phyloP scores from a whole-genome alignment of 2,113 vertebrate species.

The Zapornia atra region DNA sequence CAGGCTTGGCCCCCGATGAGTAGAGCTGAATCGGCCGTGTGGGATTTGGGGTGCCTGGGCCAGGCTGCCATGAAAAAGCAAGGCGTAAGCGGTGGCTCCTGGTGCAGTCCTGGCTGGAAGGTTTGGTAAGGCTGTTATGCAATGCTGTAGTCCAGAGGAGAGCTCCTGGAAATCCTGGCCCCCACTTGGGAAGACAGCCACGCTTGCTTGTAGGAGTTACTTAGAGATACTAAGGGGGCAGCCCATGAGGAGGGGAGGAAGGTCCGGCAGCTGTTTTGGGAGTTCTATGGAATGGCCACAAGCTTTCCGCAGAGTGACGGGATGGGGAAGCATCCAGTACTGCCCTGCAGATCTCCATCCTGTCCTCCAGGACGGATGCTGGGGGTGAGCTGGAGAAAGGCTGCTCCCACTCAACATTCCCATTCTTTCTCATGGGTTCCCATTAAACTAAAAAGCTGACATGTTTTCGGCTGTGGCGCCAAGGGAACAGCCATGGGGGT shows the following conservation, averaged over 20 bases:
- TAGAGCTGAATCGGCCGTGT: fast-evolving
- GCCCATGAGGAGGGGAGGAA: not conserved
- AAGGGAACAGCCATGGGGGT: not conserved
- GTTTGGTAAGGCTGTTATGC: not conserved
- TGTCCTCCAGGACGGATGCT: not conserved
- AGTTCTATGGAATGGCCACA: not conserved
- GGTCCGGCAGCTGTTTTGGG: fast-evolving
- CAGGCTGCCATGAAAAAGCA: not conserved
- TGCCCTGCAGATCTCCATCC: not conserved
- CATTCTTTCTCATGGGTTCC: not conserved
- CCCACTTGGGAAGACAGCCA: not conserved
- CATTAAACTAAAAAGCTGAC: not conserved
- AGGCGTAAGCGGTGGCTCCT: not conserved
- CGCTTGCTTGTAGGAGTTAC: not conserved
- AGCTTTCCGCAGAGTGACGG: fast-evolving
- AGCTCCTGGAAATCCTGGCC: not conserved
- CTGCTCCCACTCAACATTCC: not conserved
- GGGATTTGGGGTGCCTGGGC: not conserved
- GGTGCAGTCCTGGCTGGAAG: not conserved
- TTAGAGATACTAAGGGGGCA: not conserved
- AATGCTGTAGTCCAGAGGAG: fast-evolving
- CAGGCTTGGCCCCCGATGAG: not conserved
- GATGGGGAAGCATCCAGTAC: not conserved
- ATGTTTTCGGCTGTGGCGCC: not conserved
- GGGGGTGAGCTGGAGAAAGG: not conserved